Conservation (phyloP, 2,888 invertebrate species). For the Acronicta leporina region DNA sequence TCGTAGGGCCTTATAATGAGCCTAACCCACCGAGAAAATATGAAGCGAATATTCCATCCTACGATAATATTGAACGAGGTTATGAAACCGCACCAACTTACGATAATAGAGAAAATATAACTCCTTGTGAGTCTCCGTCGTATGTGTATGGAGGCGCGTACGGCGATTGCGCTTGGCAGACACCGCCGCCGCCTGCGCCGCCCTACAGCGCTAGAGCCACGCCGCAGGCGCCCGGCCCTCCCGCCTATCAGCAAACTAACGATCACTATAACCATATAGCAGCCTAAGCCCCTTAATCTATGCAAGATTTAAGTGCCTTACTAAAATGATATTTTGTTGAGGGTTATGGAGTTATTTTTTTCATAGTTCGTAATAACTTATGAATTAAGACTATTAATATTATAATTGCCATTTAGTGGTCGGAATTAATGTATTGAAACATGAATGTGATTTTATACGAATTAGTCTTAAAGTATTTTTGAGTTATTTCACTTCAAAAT, state of each 20-base stretch:
- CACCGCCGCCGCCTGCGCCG: slow-evolving; percentile 81
- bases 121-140: slow-evolving; percentile 70
- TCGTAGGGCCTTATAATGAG: slow-evolving; percentile 83
- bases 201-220: slow-evolving; percentile 80
- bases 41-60: slow-evolving; percentile 63
- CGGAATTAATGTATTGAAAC: slow-evolving; percentile 28
- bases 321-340: slow-evolving; percentile 62
- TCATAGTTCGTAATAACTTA: slow-evolving; percentile 9
- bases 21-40: slow-evolving; percentile 63
- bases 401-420: slow-evolving; percentile 47
- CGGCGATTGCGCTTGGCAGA: slow-evolving; percentile 71
- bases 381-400: slow-evolving; percentile 32
- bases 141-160: slow-evolving; percentile 63
- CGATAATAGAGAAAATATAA: slow-evolving; percentile 66
- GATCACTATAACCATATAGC: slow-evolving; percentile 70
- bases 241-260: slow-evolving; percentile 78
- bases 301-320: slow-evolving; percentile 58
- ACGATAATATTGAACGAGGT: slow-evolving; percentile 69
- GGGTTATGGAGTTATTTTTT: slow-evolving; percentile 8
- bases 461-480: slow-evolving; percentile 42
- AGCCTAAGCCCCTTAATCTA: slow-evolving; percentile 9
- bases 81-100: slow-evolving; percentile 68
- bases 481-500: slow-evolving; percentile 27
- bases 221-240: slow-evolving; percentile 83
- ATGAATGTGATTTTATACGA: slow-evolving; percentile 59